These are phyloP conservation scores for Nephila pilipes DNA, from an alignment of 1,140 invertebrate genomes.

Conservation along the genomic window DNA sequence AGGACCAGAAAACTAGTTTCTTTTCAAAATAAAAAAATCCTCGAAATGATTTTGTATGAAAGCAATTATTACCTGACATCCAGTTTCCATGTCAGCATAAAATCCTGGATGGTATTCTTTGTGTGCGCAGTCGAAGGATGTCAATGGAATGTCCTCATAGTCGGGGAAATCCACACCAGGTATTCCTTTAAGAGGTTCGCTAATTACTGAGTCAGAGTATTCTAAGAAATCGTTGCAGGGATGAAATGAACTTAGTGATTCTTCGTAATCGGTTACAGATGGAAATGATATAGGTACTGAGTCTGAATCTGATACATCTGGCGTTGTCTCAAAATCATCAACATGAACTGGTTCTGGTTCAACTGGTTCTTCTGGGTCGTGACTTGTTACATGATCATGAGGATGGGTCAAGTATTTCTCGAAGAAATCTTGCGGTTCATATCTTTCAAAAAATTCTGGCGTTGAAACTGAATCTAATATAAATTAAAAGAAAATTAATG, in stretches of 20 bases:
- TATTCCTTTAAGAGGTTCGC: constrained; percentile 82
- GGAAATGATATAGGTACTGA: neutral
- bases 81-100: constrained; percentile 89
- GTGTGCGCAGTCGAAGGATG: constrained; percentile 83
- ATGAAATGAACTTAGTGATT: neutral
- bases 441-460: too few species aligned
- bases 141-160: constrained; percentile 79
- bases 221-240: neutral
- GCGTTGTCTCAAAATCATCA: neutral
- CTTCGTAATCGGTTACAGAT: neutral
- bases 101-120: constrained; percentile 88
- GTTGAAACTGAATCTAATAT: too few species aligned
- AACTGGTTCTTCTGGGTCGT: neutral
- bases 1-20: too few species aligned
- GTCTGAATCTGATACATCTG: neutral
- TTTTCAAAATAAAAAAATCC: too few species aligned
- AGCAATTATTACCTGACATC: constrained; percentile 85
- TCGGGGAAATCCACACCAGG: constrained; percentile 83
- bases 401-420: too few species aligned
- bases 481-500: too few species aligned
- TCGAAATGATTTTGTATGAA: neutral
- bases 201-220: neutral
- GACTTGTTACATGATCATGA: neutral
- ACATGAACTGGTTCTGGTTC: neutral
- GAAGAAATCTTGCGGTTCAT: too few species aligned